Evolutionary conservation across 2,113 vertebrate species (phyloP), one percentile per base, ranked within the genome.

Genomic region (Leucopternis melanops): DNA sequence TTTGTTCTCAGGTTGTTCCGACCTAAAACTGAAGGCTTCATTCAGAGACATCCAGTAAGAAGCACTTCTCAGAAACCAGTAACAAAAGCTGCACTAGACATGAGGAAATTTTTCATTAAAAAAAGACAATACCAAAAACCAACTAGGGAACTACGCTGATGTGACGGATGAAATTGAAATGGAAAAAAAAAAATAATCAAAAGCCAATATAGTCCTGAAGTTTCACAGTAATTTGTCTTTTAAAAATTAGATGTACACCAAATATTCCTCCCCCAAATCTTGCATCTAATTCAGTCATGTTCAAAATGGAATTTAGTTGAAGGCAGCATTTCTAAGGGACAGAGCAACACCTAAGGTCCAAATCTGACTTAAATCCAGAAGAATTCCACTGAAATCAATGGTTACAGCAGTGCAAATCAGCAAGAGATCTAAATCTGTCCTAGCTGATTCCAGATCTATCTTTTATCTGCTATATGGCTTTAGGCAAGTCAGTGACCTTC

Each of bases 391-490:
- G 74, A 95, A 97, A 95, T 95, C 92, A 91, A 63, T 78, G 84
- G 91, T 34, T 95, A 78, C 26, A 80, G 50, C 58, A 91, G 38
- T 11, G 62, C 62, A 95, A 91, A 97, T 90, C 94, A 91, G 89
- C 84, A 95, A 88, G 92, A 94, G 96, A 97, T 97, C 94, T 95
- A 94, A 97, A 95, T 95, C 84, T 97, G 92, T 96, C 96, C 96
- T 94, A 96, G 96, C 92, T 97, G 96, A 97, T 97, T 96, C 92
- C 94, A 96, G 95, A 95, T 97, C 94, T 97, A 96, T 97, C 95
- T 92, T 96, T 97, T 97, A 96, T 94, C 95, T 94, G 96, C 87
- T 95, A 94, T 95, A 95, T 96, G 70, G 92, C 96, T 97, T 80
- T 36, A 96, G 96, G 96, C 97, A 95, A 97, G 87, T 96, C 96